A percentile compares a stretch with the other conserved stretches of the same genome.
These are phyloP conservation scores for Clarias fuscus DNA, from an alignment of 2,797 vertebrate species.

Conservation along the genomic window DNA sequence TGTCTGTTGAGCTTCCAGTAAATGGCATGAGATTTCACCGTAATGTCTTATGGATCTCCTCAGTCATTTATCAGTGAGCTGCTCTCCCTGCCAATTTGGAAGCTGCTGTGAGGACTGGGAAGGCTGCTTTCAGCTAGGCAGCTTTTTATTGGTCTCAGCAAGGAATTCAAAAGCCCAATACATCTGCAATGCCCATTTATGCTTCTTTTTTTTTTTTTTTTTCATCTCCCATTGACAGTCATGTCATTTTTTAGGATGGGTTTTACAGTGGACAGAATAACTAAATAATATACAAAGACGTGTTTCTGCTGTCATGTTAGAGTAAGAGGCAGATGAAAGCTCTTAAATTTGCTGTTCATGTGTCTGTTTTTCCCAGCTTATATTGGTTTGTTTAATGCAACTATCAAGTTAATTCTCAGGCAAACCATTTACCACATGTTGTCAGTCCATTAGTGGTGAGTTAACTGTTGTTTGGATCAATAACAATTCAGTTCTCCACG, in stretches of 20 bases:
- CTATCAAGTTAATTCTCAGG: slow-evolving; percentile 29
- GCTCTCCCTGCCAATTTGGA: slow-evolving; percentile 47
- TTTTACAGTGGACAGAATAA: slow-evolving; percentile 28
- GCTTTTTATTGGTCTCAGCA: slow-evolving; percentile 41
- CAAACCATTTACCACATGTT: slow-evolving; percentile 33
- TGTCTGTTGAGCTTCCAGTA: slow-evolving; percentile 22
- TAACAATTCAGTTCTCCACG: slow-evolving; percentile 45
- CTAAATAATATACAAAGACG: neutral
- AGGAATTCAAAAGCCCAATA: slow-evolving; percentile 47
- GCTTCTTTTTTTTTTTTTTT: slow-evolving; percentile 26
- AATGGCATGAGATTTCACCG: slow-evolving; percentile 27
- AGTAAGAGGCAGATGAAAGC: neutral
- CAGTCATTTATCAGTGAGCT: slow-evolving; percentile 42
- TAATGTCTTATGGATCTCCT: slow-evolving; percentile 35
- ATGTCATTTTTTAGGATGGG: slow-evolving; percentile 36
- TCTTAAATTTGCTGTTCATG: neutral
- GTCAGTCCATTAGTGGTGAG: slow-evolving; percentile 31
- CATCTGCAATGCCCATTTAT: slow-evolving; percentile 52
- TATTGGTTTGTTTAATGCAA: slow-evolving; percentile 29
- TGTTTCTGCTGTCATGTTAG: slow-evolving; percentile 1
- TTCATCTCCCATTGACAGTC: slow-evolving; percentile 38
- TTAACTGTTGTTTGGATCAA: slow-evolving; percentile 49
- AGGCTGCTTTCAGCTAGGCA: slow-evolving; percentile 36
- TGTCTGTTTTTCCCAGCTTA: neutral
- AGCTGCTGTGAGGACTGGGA: slow-evolving; percentile 26